Conservation (phyloP, 2,113 vertebrate genomes). For the Hippocampus zosterae region DNA sequence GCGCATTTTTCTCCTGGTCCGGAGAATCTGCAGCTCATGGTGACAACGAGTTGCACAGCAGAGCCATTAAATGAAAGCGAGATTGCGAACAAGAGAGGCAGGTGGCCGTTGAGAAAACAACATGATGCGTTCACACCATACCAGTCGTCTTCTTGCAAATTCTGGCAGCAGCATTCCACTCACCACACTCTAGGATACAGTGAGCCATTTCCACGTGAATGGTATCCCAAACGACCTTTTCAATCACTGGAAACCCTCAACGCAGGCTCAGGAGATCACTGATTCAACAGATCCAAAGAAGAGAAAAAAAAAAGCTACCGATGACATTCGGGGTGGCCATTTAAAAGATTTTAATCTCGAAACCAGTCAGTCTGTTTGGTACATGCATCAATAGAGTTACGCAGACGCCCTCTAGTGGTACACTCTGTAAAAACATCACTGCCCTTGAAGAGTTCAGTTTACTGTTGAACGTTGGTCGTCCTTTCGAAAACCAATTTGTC, state of each 20-base stretch:
- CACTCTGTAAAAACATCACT: not conserved
- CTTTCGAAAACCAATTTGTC: too few relatives aligned
- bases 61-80: too few relatives aligned
- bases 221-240: not conserved
- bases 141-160: constrained; percentile 23
- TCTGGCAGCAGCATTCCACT: not conserved
- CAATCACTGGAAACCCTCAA: not conserved
- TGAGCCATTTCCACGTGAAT: constrained; percentile 30
- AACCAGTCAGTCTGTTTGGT: not conserved
- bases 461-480: too few relatives aligned
- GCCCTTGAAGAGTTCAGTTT: not conserved
- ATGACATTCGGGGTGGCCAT: not conserved
- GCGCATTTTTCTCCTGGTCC: not conserved
- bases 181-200: constrained; percentile 24
- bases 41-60: too few relatives aligned
- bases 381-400: not conserved
- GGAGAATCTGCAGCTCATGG: not conserved
- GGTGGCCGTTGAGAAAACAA: constrained; percentile 9
- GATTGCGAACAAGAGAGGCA: not conserved
- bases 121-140: constrained; percentile 32
- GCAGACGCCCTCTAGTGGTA: not conserved
- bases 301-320: not conserved
- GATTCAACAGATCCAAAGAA: not conserved
- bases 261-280: constrained; percentile 15
- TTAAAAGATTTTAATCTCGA: not conserved